Base-by-base conservation (phyloP, 2,888 invertebrate genomes). In the Acleris cristana region DNA sequence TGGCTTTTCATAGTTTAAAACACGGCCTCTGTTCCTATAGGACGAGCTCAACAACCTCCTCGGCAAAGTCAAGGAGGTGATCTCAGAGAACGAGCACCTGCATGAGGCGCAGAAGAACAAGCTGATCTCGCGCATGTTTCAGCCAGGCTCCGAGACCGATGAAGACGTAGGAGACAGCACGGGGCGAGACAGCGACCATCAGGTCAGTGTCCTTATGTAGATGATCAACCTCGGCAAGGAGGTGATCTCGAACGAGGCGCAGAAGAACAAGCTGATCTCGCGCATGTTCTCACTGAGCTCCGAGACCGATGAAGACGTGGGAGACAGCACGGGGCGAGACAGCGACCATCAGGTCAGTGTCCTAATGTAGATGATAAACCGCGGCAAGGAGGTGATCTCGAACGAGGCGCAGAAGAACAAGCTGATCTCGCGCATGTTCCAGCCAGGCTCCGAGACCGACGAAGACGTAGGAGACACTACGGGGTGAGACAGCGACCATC, bases 1-100 rank as follows among this genome's bases (percentile, higher is more conserved):
- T 10, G 10, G 10, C 10, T 34, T 10, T 30, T 10, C 34, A 34
- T 3, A 8, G 30, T 34, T 34, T 30, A 30, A 8, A 30, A 6
- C 26, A 26, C 26, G 0, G 7, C 26, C 8, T 16, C 34, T 16
- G 12, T 26, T 48, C 45, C 26, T 53, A 30, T 75, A 95, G 95
- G 96, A 96, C 60, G 97, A 97, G 83, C 86, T 97, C 8, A 95
- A 96, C 72, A 95, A 95, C 77, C 92, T 97, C 18, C 89, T 97
- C 16, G 95, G 95, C 0, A 97, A 97, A 92, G 97, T 97, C 5
- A 96, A 96, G 82, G 97, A 97, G 84, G 96, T 97, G 16, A 96
- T 97, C 72, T 95, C 96, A 10, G 97, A 97, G 88, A 97, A 97
- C 77, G 97, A 97, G 77, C 94, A 95, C 62, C 88, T 97, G 0